phyloP scores from a whole-genome alignment of 2,797 vertebrate genomes.

The Pogoniulus pusillus region DNA sequence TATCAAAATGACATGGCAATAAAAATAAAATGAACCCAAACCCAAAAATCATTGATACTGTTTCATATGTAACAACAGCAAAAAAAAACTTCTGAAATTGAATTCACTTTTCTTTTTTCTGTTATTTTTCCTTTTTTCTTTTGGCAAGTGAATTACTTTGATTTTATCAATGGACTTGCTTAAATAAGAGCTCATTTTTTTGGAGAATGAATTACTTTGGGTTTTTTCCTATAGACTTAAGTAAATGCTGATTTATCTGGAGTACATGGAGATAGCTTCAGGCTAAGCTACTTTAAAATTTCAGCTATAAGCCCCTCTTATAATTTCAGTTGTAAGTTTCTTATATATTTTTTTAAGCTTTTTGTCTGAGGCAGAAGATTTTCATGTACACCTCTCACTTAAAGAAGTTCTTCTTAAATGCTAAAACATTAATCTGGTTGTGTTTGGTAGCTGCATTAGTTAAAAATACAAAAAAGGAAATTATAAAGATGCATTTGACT shows the following conservation, averaged over 20 bases:
- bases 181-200: neutral
- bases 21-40: neutral
- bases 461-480: neutral
- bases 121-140: neutral
- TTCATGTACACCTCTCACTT: neutral
- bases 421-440: neutral
- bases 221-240: neutral
- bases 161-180: neutral
- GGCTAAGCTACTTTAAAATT: neutral
- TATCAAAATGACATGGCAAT: neutral
- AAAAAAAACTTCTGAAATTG: neutral
- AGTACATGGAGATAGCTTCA: neutral
- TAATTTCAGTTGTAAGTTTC: neutral
- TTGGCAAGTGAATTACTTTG: neutral
- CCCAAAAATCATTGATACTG: accelerated
- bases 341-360: neutral
- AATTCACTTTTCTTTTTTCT: too few relatives aligned
- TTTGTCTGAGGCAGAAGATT: neutral
- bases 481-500: neutral
- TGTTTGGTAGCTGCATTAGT: neutral
- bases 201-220: neutral
- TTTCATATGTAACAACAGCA: neutral
- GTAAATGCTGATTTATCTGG: neutral
- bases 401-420: neutral
- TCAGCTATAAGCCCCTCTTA: neutral